These are phyloP conservation scores for Andrena hattorfiana DNA, from an alignment of 2,888 invertebrate genomes.

Conservation along the genomic window DNA sequence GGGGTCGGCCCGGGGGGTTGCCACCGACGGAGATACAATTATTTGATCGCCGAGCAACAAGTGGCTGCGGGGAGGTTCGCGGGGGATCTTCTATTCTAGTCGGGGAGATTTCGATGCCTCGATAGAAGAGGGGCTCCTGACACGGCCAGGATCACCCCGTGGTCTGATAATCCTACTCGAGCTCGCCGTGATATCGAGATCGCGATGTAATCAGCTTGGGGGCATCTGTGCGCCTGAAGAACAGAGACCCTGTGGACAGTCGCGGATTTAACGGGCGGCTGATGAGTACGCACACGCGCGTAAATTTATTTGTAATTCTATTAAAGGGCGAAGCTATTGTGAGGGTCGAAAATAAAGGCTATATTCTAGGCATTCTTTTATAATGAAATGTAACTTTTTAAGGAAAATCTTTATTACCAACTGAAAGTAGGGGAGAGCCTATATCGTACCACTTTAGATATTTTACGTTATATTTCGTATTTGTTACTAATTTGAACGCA, in stretches of 20 bases:
- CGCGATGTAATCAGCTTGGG: slow-evolving; percentile 3
- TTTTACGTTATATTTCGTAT: too few species aligned
- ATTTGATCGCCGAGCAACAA: slow-evolving; percentile 73
- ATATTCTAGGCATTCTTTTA: too few species aligned
- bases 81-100: slow-evolving; percentile 52
- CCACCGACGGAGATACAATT: slow-evolving; percentile 69
- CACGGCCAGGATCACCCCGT: slow-evolving; percentile 7
- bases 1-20: slow-evolving; percentile 49
- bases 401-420: too few species aligned
- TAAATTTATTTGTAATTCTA: too few species aligned
- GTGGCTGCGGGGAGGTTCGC: slow-evolving; percentile 61
- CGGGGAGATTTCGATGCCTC: slow-evolving; percentile 70
- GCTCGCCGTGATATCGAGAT: slow-evolving; percentile 22
- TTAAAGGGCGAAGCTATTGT: too few species aligned
- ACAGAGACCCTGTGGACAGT: not conserved
- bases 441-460: too few species aligned
- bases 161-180: slow-evolving; percentile 28
- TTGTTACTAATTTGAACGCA: too few species aligned
- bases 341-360: too few species aligned
- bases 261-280: too few species aligned
- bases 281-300: too few species aligned
- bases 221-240: not conserved
- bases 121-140: slow-evolving; percentile 56
- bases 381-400: too few species aligned
- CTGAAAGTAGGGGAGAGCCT: too few species aligned